phyloP scores from a whole-genome alignment of 2,888 invertebrate species.

The Maniola hyperantus region DNA sequence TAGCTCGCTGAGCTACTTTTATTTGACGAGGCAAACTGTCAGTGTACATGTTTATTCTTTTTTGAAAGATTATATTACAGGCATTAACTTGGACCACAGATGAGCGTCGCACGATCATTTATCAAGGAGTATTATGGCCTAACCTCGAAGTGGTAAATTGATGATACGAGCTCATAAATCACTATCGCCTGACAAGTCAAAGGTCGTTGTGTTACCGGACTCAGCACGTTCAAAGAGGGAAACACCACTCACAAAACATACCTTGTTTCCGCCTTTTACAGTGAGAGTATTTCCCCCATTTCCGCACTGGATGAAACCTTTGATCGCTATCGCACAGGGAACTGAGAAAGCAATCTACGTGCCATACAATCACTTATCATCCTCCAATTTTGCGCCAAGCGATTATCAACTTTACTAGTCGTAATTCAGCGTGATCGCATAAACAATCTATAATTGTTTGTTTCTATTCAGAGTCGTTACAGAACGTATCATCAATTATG shows the following conservation, averaged over 20 bases:
- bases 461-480: conserved; percentile 40
- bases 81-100: conserved; percentile 27
- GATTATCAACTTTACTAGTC: conserved; percentile 54
- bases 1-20: too few species aligned
- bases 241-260: conserved; percentile 61
- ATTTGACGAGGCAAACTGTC: too few species aligned
- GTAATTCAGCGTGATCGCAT: conserved; percentile 41
- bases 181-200: conserved; percentile 60
- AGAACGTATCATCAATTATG: conserved; percentile 46
- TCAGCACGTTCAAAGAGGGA: conserved; percentile 67
- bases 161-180: conserved; percentile 63
- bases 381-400: conserved; percentile 48
- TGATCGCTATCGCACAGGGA: conserved; percentile 69
- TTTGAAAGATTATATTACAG: not conserved
- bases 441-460: conserved; percentile 42
- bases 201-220: conserved; percentile 54
- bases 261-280: conserved; percentile 51
- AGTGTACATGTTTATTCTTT: too few species aligned
- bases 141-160: conserved; percentile 48
- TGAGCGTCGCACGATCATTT: conserved; percentile 32
- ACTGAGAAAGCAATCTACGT: conserved; percentile 70
- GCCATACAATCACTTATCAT: conserved; percentile 66
- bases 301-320: conserved; percentile 59
- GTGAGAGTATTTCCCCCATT: conserved; percentile 60
- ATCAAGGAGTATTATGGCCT: conserved; percentile 52